These are phyloP conservation scores for Meloidogyne hapla DNA, from an alignment of 1,140 invertebrate species.

Conservation along the genomic window DNA sequence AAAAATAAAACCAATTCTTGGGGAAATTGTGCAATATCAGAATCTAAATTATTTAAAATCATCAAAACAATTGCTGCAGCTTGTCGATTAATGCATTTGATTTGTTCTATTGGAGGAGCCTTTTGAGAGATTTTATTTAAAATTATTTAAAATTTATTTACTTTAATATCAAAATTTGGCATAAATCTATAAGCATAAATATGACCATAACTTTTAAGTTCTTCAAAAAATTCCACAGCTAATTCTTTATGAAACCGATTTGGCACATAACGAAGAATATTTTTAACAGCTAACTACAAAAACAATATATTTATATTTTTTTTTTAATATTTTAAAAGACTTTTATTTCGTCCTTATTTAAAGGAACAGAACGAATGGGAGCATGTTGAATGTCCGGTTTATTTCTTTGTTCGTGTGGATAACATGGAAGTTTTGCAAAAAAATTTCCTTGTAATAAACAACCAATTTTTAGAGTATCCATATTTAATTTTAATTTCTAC, in stretches of 20 bases:
- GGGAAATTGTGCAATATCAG: constrained; percentile 69
- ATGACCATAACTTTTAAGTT: constrained; percentile 71
- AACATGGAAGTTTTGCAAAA: constrained; percentile 21
- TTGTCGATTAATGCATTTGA: constrained; percentile 67
- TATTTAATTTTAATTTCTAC: neutral
- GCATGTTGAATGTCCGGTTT: constrained; percentile 41
- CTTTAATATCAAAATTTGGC: constrained; percentile 69
- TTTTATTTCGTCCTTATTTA: constrained; percentile 48
- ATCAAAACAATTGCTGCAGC: constrained; percentile 69
- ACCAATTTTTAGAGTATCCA: constrained; percentile 21
- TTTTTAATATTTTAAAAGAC: constrained; percentile 30
- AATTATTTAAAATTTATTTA: constrained; percentile 33
- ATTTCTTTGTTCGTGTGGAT: constrained; percentile 13
- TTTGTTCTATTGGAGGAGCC: constrained; percentile 71
- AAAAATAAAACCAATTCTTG: constrained; percentile 67
- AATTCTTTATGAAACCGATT: constrained; percentile 66
- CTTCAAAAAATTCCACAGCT: constrained; percentile 70
- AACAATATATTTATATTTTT: constrained; percentile 19
- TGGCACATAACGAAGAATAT: constrained; percentile 73
- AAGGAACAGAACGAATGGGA: constrained; percentile 50
- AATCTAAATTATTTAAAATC: constrained; percentile 56
- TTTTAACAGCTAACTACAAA: constrained; percentile 68
- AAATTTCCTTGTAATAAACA: constrained; percentile 23
- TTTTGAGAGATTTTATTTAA: constrained; percentile 59
- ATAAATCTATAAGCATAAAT: constrained; percentile 74